These are phyloP conservation scores for Agriotes lineatus DNA, from an alignment of 2,888 invertebrate genomes.

Conservation along the genomic window DNA sequence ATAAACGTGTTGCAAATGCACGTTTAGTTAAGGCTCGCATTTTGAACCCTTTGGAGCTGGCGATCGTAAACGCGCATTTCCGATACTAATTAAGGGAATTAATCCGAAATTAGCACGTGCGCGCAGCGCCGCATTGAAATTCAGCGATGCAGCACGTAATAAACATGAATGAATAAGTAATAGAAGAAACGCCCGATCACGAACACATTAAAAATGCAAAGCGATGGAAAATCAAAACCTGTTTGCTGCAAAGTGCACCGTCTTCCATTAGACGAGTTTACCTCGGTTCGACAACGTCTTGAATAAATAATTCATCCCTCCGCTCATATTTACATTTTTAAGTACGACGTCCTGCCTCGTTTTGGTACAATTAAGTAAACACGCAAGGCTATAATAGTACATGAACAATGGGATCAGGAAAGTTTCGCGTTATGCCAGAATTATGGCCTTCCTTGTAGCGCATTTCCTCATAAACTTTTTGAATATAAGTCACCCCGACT, in stretches of 20 bases:
- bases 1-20: slow-evolving; percentile 30
- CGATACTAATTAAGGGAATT: too few species aligned
- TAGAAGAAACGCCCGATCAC: slow-evolving; percentile 8
- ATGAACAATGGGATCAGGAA: slow-evolving; percentile 9
- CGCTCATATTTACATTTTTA: slow-evolving; percentile 13
- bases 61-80: too few species aligned
- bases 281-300: slow-evolving; percentile 22
- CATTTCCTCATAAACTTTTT: too few species aligned
- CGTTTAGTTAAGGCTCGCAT: slow-evolving; percentile 29
- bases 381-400: slow-evolving; percentile 12
- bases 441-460: background rate
- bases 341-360: background rate
- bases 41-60: slow-evolving; percentile 24
- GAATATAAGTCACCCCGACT: too few species aligned
- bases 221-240: slow-evolving; percentile 19
- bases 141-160: too few species aligned
- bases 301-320: slow-evolving; percentile 27
- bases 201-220: slow-evolving; percentile 15
- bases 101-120: too few species aligned
- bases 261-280: slow-evolving; percentile 30
- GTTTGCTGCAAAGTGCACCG: slow-evolving; percentile 23
- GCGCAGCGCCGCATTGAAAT: too few species aligned
- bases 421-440: background rate
- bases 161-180: background rate
- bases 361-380: slow-evolving; percentile 18